Base-by-base conservation (phyloP, 2,888 invertebrate species). In the Erebia epiphron region DNA sequence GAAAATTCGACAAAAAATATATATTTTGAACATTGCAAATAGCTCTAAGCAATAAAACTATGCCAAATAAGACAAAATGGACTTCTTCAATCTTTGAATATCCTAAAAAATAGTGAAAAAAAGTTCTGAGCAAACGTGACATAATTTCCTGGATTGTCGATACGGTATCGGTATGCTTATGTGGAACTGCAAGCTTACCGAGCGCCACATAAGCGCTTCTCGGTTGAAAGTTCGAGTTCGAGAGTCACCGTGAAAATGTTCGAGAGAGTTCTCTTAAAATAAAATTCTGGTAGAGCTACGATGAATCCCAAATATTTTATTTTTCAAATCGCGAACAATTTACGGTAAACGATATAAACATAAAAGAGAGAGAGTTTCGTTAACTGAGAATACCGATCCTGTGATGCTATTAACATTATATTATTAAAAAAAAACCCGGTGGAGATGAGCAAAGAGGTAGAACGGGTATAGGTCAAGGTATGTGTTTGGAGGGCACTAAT, bases 401-500 rank as follows among this genome's bases (percentile, higher is more conserved):
- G 26, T 26, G 26, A 26, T 26, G 26, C 26, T 26, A 26, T 21
- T 35, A 35, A 35, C 35, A 35, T 35, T 35, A 35, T 35, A 1
- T 35, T 26, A 26, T 7, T 26, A 26, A 26, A 2, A 35, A 35
- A 7, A 35, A 5, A 5, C 35, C 35, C 35, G 35, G 35, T 35
- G 35, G 0, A 35, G 35, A 35, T 35, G 43, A 35, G 58, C 35
- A n/a, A 1, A 35, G 21, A 7, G 35, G 35, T 13, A 13, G 16
- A 41, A 16, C 16, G n/a, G 43, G 43, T 67, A 60, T 13, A 80
- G 78, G 85, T 91, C 91, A 91, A 90, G 91, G 91, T 88, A 91
- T 88, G 86, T 91, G 86, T 75, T 78, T 81, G 77, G 83, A 76
- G 49, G 57, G 69, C 58, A 5, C 49, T 4, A 35, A 50, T 77